Evolutionary conservation across 2,888 invertebrate genomes (phyloP), one percentile per base, ranked within the genome.

Genomic region (Ormyrus rosae): DNA sequence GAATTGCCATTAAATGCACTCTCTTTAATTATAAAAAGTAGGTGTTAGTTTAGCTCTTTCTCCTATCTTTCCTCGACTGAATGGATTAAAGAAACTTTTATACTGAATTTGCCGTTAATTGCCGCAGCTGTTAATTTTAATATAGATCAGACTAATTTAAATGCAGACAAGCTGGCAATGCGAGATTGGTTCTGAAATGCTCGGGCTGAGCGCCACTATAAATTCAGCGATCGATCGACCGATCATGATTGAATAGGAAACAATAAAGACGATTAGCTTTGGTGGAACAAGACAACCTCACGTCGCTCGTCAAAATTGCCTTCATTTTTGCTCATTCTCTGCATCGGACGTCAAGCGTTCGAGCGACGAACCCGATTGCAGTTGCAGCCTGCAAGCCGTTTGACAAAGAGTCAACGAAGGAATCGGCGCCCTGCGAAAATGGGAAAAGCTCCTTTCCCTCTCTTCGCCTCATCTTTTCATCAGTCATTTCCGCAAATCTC

Each of bases 401-500:
- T 1, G 19, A 19, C 19, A 19, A 19, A 58, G 61, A 50, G 34
- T 48, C 55, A 68, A 51, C 9, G 7, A 65, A 60, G 45, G 53
- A 58, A 64, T 64, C 56, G 45, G 10, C 10, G 13, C 9, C 19
- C 19, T 19, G 50, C 55, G 69, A 77, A 81, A 81, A 81, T 78
- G 65, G 71, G 75, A 78, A 78, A 78, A 78, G 11, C 55, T 13
- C 34, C 48, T 19, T 6, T 69, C 10, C 6, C 45, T 45, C 69
- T 58, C 56, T 55, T 45, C 60, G 4, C 72, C 19, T 19, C 19
- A 19, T 60, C 55, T 68, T 79, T 74, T 79, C 71, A 76, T 79
- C 76, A 65, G 67, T 81, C 71, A 81, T 81, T 81, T 81, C 81
- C 79, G 78, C 60, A 70, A 72, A 72, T 76, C 67, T 48, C 7